Percentiles rank a stretch among this genome's conserved stretches.
These are phyloP conservation scores for Chloromyia formosa DNA, from an alignment of 2,888 invertebrate species.

Conservation along the genomic window DNA sequence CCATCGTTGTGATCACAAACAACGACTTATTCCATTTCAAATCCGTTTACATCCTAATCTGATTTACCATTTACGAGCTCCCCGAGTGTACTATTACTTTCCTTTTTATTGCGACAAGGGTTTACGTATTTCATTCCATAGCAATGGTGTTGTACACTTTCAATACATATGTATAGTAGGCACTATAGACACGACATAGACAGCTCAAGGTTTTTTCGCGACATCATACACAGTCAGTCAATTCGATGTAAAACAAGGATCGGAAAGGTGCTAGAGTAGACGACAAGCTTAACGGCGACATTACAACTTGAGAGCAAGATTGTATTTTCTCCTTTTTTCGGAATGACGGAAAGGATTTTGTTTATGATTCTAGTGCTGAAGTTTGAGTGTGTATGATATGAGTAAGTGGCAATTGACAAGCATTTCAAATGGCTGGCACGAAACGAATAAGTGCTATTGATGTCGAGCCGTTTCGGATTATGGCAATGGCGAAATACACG, in stretches of 20 bases:
- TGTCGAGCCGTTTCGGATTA: conserved; percentile 20
- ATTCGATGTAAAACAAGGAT: neutral
- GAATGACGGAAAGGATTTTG: conserved; percentile 29
- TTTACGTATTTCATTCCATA: conserved; percentile 29
- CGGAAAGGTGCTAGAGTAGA: neutral
- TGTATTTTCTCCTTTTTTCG: conserved; percentile 16
- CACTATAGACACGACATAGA: neutral
- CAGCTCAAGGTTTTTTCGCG: neutral
- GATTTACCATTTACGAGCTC: conserved; percentile 41
- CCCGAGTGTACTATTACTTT: conserved; percentile 34
- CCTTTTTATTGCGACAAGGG: conserved; percentile 39
- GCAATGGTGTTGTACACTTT: neutral
- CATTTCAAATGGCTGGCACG: conserved; percentile 28
- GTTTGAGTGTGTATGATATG: conserved; percentile 26
- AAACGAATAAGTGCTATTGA: conserved; percentile 40
- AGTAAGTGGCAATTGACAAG: conserved; percentile 41
- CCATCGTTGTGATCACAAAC: neutral
- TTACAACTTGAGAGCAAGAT: neutral
- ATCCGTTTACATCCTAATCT: conserved; percentile 42
- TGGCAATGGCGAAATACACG: neutral
- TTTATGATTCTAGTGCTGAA: conserved; percentile 14
- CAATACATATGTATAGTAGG: no score
- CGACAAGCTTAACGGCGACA: neutral
- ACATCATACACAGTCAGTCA: conserved; percentile 17
- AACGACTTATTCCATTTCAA: conserved; percentile 27